phyloP scores from a whole-genome alignment of 2,113 vertebrate species.

The Campylorhamphus procurvoides region DNA sequence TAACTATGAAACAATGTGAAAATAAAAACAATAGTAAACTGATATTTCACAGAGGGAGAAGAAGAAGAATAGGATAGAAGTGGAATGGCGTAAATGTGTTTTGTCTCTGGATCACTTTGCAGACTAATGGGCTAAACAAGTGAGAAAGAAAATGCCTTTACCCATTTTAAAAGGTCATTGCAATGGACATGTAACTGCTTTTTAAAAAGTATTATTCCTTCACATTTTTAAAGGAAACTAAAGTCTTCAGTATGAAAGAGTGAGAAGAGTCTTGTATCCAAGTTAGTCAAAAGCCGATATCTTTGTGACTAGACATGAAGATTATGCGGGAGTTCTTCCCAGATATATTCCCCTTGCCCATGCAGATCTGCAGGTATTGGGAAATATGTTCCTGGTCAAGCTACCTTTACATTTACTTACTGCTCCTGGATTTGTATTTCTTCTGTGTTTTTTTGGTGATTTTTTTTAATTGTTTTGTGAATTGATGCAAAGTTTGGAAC shows the following conservation, averaged over 20 bases:
- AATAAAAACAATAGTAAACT: neutral
- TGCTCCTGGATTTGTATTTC: neutral
- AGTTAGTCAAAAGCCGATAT: neutral
- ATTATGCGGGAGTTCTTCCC: neutral
- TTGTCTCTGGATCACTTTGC: neutral
- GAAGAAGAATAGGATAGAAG: neutral
- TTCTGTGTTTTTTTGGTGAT: neutral
- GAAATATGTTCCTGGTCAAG: neutral
- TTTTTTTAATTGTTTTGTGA: neutral
- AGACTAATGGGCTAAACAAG: neutral
- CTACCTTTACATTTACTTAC: neutral
- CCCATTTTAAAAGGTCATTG: neutral
- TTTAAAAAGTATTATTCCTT: neutral
- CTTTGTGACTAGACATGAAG: neutral
- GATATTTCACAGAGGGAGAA: neutral
- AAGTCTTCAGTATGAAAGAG: neutral
- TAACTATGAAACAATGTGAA: neutral
- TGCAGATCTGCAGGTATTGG: neutral
- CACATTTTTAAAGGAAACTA: neutral
- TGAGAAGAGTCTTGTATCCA: neutral
- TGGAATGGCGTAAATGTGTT: fast-evolving
- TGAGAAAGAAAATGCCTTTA: neutral
- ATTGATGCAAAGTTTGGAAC: neutral
- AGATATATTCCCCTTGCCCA: neutral
- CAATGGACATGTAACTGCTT: neutral